Evolutionary conservation across 35 echinoderm and acorn worm genomes (phyloP), one percentile per base, ranked within the genome.

Genomic region (Apostichopus japonicus): DNA sequence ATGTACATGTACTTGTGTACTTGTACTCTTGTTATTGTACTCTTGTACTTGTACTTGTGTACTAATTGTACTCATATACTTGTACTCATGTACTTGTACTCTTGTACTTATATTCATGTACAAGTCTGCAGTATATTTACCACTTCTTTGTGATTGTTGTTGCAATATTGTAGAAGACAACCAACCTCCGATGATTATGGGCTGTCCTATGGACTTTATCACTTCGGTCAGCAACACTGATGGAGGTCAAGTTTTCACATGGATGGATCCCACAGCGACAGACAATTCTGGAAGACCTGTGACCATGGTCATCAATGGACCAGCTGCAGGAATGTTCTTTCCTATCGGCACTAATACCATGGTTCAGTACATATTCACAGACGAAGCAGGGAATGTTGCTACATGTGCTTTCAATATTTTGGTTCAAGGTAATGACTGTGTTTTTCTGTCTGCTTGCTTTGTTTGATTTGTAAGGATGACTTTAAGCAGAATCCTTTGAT

Each of bases 241-340:
- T 7, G 61, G 86, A 17, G 86, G 86, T 10, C 86, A 89, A 22
- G 13, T 54, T 5, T 19, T 89, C 17, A 72, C 59, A 9, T 89
- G 86, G 86, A 72, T 24, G 27, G 86, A 89, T 3, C 86, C 86
- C 14, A 89, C 86, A 27, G 59, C 16, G 8, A 33, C 51, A 24
- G 86, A 89, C 63, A 53, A 89, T 15, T 89, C 86, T 33, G 86
- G 86, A 14, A 89, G 86, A 33, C 86, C 86, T 16, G 86, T 89
- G 8, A 22, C 10, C 13, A 54, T 51, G 1, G 62, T 65, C 1
- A 25, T 72, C 8, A 24, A 59, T 72, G 86, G 86, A 33, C 56
- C 56, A 14, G 13, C 33, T 10, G 53, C 86, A 6, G 86, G 86
- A 17, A 72, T 10, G 3, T 89, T 89, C 86, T 89, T 89, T n/a